Conservation (phyloP, 2,113 vertebrate species). For the Mirounga angustirostris region DNA sequence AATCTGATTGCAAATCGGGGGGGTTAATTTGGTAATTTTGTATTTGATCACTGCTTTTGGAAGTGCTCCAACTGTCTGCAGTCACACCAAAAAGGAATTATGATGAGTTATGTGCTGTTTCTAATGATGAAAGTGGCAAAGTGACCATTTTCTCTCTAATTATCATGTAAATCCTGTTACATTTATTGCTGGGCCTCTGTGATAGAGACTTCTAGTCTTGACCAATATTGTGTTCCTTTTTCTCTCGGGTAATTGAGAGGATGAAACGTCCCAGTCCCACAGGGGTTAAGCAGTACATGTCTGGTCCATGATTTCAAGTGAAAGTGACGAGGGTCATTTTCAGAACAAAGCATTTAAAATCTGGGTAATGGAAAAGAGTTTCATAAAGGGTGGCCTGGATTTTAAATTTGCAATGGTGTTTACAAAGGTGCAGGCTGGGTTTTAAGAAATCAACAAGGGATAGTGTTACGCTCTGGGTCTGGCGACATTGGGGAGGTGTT, state of each 20-base stretch:
- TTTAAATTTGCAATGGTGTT: not conserved
- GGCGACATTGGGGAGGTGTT: no score
- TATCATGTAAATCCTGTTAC: not conserved
- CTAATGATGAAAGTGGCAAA: not conserved
- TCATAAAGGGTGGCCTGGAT: not conserved
- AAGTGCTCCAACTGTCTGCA: not conserved
- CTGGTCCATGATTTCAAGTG: not conserved
- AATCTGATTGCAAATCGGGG: constrained; percentile 35
- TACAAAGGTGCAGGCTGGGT: not conserved
- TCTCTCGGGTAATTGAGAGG: not conserved
- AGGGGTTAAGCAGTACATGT: not conserved
- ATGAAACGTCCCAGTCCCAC: not conserved
- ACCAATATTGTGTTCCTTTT: not conserved
- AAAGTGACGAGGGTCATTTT: not conserved
- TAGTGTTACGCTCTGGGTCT: not conserved
- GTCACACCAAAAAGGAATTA: not conserved
- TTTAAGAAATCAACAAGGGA: not conserved
- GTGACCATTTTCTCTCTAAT: not conserved
- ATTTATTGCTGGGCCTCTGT: not conserved
- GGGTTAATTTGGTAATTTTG: constrained; percentile 66
- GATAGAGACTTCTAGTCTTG: not conserved
- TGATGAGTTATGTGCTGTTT: not conserved
- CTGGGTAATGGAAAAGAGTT: not conserved
- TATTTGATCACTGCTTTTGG: constrained; percentile 51
- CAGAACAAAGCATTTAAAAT: not conserved